These are phyloP conservation scores for Odontothrips loti DNA, from an alignment of 2,888 invertebrate genomes.

Conservation along the genomic window DNA sequence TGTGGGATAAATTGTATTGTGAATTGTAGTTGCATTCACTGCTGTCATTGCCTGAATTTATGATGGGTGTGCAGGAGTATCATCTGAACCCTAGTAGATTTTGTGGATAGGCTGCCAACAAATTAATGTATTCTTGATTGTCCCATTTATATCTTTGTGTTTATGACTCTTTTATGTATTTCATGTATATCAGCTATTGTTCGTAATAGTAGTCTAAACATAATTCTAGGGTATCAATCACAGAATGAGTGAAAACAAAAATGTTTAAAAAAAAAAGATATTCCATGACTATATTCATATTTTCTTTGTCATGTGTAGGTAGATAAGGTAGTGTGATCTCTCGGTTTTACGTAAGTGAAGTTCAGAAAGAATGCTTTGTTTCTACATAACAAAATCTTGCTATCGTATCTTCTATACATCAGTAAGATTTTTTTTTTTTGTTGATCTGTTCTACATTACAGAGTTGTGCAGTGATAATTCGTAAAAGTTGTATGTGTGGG, in stretches of 20 bases:
- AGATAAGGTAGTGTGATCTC: constrained; percentile 8
- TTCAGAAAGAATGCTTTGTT: constrained; percentile 3
- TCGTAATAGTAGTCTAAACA: constrained; percentile 5
- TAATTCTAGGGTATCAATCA: constrained; percentile 8
- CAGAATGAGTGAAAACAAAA: not conserved
- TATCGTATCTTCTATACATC: not conserved
- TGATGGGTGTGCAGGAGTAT: not conserved
- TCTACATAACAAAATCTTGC: not conserved
- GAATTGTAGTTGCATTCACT: not conserved
- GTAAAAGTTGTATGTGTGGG: not conserved
- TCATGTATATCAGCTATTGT: constrained; percentile 21
- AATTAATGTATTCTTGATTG: not conserved
- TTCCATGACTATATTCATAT: constrained; percentile 20
- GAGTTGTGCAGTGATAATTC: constrained; percentile 13
- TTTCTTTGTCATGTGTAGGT: constrained; percentile 23
- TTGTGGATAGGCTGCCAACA: not conserved
- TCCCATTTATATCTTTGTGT: not conserved
- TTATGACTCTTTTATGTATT: not conserved
- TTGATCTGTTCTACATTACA: constrained; percentile 21
- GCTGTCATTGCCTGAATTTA: not conserved
- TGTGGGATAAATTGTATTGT: constrained; percentile 2
- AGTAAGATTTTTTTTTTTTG: constrained; percentile 21
- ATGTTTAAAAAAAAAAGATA: not conserved
- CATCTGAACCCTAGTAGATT: not conserved
- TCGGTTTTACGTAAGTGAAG: constrained; percentile 6